Evolutionary conservation across 2,113 vertebrate genomes (phyloP).

Genomic region (Pao palembangensis): DNA sequence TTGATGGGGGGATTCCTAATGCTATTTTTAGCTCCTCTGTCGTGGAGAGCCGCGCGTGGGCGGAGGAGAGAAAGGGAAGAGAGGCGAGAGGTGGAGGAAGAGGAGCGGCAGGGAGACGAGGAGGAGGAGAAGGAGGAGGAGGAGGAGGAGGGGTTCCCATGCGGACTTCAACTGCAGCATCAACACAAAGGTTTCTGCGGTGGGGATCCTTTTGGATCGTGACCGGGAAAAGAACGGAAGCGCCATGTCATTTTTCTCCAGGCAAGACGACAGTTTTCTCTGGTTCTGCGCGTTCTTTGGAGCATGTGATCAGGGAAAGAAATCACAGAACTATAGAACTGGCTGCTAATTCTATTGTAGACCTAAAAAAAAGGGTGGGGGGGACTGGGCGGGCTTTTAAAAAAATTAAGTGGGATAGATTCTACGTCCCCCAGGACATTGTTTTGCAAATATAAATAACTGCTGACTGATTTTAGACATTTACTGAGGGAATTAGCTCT

Average conservation of each 20-base stretch:
- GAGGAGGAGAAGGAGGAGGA: conserved; percentile 11
- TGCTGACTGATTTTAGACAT: not conserved
- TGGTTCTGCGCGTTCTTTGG: conserved; percentile 21
- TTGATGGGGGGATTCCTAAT: conserved; percentile 76
- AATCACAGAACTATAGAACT: too few species aligned
- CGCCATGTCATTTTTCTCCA: conserved; percentile 35
- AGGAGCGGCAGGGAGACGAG: conserved; percentile 20
- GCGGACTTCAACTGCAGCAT: conserved; percentile 59
- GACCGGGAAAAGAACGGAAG: conserved; percentile 63
- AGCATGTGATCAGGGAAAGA: not conserved
- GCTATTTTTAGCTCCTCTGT: conserved; percentile 73
- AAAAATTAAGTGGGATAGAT: too few species aligned
- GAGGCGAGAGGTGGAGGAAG: conserved; percentile 14
- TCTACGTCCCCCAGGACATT: too few species aligned
- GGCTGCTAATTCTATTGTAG: too few species aligned
- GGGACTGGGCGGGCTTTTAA: too few species aligned
- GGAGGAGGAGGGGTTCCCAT: conserved; percentile 50
- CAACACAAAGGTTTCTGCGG: conserved; percentile 48
- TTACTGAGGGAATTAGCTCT: not conserved
- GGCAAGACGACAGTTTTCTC: conserved; percentile 41
- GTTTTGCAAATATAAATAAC: too few species aligned
- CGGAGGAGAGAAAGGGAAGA: conserved; percentile 57
- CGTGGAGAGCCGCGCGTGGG: conserved; percentile 68
- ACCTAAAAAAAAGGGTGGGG: too few species aligned
- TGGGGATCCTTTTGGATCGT: conserved; percentile 66